phyloP scores from a whole-genome alignment of 2,797 vertebrate species.

The Gymnoscopelus microlampas region DNA sequence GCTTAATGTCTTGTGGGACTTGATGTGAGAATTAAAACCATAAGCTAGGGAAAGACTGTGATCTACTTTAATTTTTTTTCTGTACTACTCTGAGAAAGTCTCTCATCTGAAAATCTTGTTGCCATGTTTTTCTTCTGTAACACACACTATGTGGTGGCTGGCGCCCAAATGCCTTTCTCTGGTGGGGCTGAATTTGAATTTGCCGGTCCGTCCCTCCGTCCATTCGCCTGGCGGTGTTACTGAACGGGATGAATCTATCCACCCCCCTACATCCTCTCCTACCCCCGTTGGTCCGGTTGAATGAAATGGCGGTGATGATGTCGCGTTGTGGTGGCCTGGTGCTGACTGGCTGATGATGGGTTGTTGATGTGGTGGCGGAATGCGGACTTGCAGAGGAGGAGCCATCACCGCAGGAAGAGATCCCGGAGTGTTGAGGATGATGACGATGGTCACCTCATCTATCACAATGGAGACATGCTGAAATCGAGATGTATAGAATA shows the following conservation, averaged over 20 bases:
- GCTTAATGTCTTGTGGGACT: conserved; percentile 33
- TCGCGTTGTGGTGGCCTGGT: conserved; percentile 88
- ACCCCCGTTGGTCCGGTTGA: conserved; percentile 87
- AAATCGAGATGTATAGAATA: conserved; percentile 98
- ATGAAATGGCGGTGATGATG: conserved; percentile 86
- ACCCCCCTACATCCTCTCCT: conserved; percentile 82
- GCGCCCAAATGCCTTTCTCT: conserved; percentile 93
- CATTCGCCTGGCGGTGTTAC: conserved; percentile 91
- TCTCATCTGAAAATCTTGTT: conserved; percentile 97
- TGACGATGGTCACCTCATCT: conserved; percentile 99
- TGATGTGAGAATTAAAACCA: conserved; percentile 37
- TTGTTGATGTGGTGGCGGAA: conserved; percentile 89
- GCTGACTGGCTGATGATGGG: conserved; percentile 88
- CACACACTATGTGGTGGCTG: conserved; percentile 92
- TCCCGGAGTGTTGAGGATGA: conserved; percentile 97
- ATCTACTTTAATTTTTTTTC: conserved; percentile 74
- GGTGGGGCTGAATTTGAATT: conserved; percentile 96
- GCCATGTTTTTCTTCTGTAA: conserved; percentile 99
- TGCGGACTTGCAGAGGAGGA: conserved; percentile 93
- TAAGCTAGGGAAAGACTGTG: conserved; percentile 72
- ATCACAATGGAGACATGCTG: conserved; percentile 98
- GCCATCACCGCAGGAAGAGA: conserved; percentile 89
- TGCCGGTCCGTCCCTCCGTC: conserved; percentile 90
- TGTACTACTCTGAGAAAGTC: conserved; percentile 85
- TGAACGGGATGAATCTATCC: conserved; percentile 94